phyloP scores from a whole-genome alignment of 1,140 invertebrate species.

The Cheumatopsyche charites region DNA sequence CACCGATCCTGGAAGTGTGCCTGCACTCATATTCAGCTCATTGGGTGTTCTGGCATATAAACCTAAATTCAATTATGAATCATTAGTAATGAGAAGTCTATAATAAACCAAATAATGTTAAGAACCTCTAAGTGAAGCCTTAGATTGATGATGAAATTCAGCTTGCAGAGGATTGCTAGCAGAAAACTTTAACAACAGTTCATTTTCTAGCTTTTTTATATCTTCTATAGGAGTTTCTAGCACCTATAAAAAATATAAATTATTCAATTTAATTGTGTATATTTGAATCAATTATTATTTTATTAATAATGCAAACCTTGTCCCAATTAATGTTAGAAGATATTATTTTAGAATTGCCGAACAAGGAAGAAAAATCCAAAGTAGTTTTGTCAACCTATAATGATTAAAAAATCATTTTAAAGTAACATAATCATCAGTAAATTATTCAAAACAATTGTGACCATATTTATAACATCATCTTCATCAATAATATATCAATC shows the following conservation, averaged over 20 bases:
- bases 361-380: conserved; percentile 54
- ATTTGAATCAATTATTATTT: background rate
- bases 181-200: conserved; percentile 64
- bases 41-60: background rate
- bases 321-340: conserved; percentile 58
- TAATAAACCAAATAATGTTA: conserved; percentile 1
- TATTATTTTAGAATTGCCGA: conserved; percentile 54
- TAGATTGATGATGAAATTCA: conserved; percentile 66
- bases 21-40: background rate
- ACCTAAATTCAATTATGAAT: background rate
- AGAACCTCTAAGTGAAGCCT: conserved; percentile 61
- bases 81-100: background rate
- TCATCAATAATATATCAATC: no score
- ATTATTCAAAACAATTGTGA: no score
- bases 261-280: background rate
- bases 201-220: conserved; percentile 64
- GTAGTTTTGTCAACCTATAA: conserved; percentile 55
- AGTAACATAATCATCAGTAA: no score
- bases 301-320: conserved; percentile 52
- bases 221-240: conserved; percentile 55
- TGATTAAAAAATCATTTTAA: conserved; percentile 9
- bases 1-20: conserved; percentile 47
- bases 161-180: conserved; percentile 63
- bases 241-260: conserved; percentile 49
- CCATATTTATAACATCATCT: no score